Percentiles rank a stretch among this genome's conserved stretches.
Evolutionary conservation across 2,797 vertebrate genomes (phyloP).

Genomic region (Microctenopoma lineatum): DNA sequence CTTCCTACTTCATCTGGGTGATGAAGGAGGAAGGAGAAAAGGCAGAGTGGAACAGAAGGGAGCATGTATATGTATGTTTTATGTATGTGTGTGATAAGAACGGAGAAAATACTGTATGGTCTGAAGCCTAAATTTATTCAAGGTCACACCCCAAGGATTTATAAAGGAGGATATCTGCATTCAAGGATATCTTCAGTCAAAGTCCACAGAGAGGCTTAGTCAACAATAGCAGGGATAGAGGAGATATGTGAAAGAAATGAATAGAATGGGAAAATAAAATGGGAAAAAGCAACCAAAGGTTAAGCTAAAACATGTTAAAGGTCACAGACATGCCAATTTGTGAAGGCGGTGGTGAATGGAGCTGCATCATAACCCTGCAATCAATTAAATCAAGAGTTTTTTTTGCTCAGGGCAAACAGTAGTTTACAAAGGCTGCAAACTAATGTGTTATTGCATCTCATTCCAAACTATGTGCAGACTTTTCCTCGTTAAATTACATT

Average conservation of each 20-base stretch:
- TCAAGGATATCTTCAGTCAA: constrained; percentile 45
- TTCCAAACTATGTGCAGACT: not conserved
- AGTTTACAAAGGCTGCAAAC: constrained; percentile 3
- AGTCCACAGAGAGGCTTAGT: constrained; percentile 40
- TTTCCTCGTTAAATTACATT: constrained; percentile 4
- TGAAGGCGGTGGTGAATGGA: constrained; percentile 16
- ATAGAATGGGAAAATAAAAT: constrained; percentile 28
- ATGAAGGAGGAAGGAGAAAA: constrained; percentile 20
- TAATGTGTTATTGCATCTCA: not conserved
- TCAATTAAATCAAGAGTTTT: constrained; percentile 10
- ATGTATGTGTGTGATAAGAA: constrained; percentile 21
- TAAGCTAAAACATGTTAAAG: constrained; percentile 46
- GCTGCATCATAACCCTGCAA: constrained; percentile 18
- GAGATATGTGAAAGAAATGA: constrained; percentile 25
- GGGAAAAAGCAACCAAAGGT: constrained; percentile 28
- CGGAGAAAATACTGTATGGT: constrained; percentile 16
- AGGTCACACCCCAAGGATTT: constrained; percentile 62
- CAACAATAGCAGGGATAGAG: constrained; percentile 40
- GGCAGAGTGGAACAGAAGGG: not conserved
- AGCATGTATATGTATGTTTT: constrained; percentile 4
- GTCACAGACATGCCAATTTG: constrained; percentile 26
- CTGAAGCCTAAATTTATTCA: constrained; percentile 54
- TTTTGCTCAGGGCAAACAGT: not conserved
- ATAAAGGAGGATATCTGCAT: constrained; percentile 54
- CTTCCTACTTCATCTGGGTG: constrained; percentile 29